Evolutionary conservation across 2,797 vertebrate genomes (phyloP).

Genomic region (Ciconia nigra): DNA sequence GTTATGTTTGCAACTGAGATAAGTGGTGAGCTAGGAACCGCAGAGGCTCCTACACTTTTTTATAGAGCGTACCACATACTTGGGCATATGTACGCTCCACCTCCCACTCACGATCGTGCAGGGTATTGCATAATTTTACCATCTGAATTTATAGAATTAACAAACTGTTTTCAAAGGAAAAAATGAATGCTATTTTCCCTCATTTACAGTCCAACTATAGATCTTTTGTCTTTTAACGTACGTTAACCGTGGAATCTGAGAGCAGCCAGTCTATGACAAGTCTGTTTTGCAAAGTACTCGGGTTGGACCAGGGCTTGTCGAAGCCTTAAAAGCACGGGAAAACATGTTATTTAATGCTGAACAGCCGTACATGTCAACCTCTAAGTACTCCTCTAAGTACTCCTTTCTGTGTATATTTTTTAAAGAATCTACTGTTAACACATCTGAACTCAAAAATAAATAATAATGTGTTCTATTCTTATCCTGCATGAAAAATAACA

Average conservation of each 20-base stretch:
- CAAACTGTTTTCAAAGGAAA: neutral
- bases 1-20: neutral
- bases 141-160: slow-evolving; percentile 14
- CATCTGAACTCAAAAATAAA: neutral
- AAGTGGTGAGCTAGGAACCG: neutral
- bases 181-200: neutral
- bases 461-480: neutral
- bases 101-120: neutral
- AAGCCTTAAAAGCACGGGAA: neutral
- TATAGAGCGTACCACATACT: neutral
- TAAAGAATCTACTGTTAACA: neutral
- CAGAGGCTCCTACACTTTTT: slow-evolving; percentile 5
- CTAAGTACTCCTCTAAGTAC: neutral
- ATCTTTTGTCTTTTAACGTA: neutral
- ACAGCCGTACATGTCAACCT: neutral
- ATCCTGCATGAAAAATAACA: neutral
- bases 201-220: neutral
- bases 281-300: neutral
- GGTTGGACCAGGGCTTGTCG: neutral
- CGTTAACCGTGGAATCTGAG: neutral
- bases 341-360: neutral
- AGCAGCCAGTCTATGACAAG: neutral
- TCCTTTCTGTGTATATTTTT: neutral
- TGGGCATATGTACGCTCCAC: neutral
- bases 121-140: neutral